Percentiles rank a stretch among this genome's conserved stretches.
phyloP scores from a whole-genome alignment of 1,140 invertebrate genomes.

The Coelopa frigida region DNA sequence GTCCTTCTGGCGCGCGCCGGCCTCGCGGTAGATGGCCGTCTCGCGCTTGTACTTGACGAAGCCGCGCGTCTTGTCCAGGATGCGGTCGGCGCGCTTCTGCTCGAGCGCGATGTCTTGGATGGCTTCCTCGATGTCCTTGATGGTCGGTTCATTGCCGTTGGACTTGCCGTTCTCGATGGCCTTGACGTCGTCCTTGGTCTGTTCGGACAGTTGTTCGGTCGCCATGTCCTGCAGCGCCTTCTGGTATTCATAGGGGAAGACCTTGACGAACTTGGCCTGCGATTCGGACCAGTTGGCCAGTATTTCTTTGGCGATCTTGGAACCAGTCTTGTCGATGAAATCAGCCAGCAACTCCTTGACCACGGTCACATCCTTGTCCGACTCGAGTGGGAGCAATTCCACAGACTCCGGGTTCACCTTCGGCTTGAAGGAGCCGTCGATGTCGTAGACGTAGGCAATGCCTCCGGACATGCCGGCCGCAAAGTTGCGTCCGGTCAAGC shows the following conservation, averaged over 20 bases:
- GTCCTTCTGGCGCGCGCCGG: constrained; percentile 78
- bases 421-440: constrained; percentile 71
- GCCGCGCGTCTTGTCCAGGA: constrained; percentile 86
- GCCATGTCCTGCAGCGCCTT: constrained; percentile 73
- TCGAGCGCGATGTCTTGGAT: constrained; percentile 67
- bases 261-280: constrained; percentile 83
- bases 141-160: constrained; percentile 46
- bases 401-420: constrained; percentile 92
- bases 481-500: constrained; percentile 94
- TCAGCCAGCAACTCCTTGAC: constrained; percentile 76
- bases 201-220: constrained; percentile 52
- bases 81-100: constrained; percentile 69
- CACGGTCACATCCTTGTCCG: constrained; percentile 70
- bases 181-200: constrained; percentile 42
- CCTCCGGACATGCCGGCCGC: constrained; percentile 97
- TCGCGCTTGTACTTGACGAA: constrained; percentile 95
- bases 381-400: constrained; percentile 72
- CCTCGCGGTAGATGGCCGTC: constrained; percentile 72
- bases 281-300: constrained; percentile 75
- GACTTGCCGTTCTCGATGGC: constrained; percentile 47
- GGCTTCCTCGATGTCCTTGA: constrained; percentile 84
- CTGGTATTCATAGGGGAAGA: constrained; percentile 97
- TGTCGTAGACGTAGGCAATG: constrained; percentile 91
- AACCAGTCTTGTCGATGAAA: constrained; percentile 85
- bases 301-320: constrained; percentile 72